These are phyloP conservation scores for Corynorhinus townsendii DNA, from an alignment of 2,113 vertebrate genomes.

Conservation along the genomic window DNA sequence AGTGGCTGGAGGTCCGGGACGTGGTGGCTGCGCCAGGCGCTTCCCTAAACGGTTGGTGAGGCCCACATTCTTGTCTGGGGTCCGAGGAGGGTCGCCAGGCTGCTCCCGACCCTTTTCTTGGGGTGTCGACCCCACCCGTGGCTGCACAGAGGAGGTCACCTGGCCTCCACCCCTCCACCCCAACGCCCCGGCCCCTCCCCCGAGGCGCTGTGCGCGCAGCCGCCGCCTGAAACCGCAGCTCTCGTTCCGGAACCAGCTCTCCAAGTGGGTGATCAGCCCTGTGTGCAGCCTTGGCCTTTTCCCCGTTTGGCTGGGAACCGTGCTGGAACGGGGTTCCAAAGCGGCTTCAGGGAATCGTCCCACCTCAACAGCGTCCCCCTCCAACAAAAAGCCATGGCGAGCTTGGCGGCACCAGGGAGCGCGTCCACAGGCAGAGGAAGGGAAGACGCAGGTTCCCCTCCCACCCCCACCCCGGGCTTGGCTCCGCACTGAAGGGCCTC, in stretches of 20 bases:
- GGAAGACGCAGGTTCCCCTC: background rate
- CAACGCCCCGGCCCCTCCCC: background rate
- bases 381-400: background rate
- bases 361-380: background rate
- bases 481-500: background rate
- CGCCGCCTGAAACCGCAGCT: background rate
- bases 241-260: background rate
- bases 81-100: background rate
- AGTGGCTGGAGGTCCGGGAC: background rate
- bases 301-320: background rate
- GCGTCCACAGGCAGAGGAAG: background rate
- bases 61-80: background rate
- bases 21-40: background rate
- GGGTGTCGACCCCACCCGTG: too few species aligned
- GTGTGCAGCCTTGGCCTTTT: background rate
- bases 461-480: too few species aligned
- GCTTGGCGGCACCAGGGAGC: background rate
- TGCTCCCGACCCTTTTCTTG: background rate
- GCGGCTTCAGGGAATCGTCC: background rate
- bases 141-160: background rate
- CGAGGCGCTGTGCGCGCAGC: background rate
- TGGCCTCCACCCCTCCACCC: background rate
- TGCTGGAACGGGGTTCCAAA: background rate
- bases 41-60: background rate
- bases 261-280: background rate